These are phyloP conservation scores for Archips crataeganus DNA, from an alignment of 2,888 invertebrate species.

Conservation along the genomic window DNA sequence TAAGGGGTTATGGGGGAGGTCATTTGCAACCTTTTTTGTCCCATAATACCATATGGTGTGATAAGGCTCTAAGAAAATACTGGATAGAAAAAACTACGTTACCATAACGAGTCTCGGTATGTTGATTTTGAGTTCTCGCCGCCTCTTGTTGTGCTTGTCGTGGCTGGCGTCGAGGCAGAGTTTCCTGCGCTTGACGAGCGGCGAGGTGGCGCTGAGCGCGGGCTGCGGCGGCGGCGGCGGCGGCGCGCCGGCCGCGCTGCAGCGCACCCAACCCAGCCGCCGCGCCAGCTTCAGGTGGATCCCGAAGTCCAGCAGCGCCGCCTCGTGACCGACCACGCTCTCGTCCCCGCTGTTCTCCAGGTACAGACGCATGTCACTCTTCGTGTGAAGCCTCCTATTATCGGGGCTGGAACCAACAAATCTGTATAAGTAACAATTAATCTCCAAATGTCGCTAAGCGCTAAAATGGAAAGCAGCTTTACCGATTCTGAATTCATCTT, in stretches of 20 bases:
- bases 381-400: slow-evolving; percentile 75
- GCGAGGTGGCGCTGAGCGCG: slow-evolving; percentile 57
- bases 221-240: slow-evolving; percentile 52
- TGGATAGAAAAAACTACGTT: no score
- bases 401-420: slow-evolving; percentile 66
- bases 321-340: slow-evolving; percentile 57
- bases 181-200: slow-evolving; percentile 62
- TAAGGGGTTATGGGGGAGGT: no score
- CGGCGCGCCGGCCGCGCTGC: slow-evolving; percentile 46
- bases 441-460: no score
- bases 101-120: slow-evolving; percentile 12
- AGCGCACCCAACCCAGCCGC: slow-evolving; percentile 75
- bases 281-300: slow-evolving; percentile 76
- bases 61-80: no score
- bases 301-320: slow-evolving; percentile 74
- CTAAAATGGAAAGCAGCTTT: no score
- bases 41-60: no score
- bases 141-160: slow-evolving; percentile 52
- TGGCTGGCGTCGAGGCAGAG: slow-evolving; percentile 56
- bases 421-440: background rate
- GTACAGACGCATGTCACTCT: slow-evolving; percentile 73
- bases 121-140: slow-evolving; percentile 18
- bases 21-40: no score
- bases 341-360: slow-evolving; percentile 60
- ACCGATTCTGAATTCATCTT: no score